These are phyloP conservation scores for Neopelma chrysocephalum DNA, from an alignment of 2,797 vertebrate genomes.

Conservation along the genomic window DNA sequence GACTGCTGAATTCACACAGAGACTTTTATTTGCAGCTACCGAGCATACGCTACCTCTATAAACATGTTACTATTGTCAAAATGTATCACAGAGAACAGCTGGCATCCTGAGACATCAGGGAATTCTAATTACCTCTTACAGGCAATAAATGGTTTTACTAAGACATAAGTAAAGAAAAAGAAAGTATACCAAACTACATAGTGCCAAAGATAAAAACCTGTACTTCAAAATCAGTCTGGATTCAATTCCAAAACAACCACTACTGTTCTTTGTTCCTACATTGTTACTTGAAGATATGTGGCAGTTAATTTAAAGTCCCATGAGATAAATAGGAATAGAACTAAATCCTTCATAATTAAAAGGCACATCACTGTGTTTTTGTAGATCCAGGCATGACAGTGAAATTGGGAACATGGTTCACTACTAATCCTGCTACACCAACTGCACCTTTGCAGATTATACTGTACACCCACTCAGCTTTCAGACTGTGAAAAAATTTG, in stretches of 20 bases:
- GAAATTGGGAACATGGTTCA: neutral
- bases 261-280: neutral
- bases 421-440: neutral
- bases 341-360: neutral
- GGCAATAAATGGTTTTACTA: neutral
- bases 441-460: neutral
- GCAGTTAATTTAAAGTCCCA: neutral
- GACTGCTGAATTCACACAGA: neutral
- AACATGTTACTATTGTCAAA: neutral
- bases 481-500: neutral
- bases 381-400: neutral
- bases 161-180: neutral
- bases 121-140: neutral
- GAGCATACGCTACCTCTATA: neutral
- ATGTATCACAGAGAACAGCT: neutral
- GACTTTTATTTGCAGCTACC: neutral
- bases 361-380: neutral
- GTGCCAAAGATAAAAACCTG: neutral
- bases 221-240: neutral
- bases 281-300: neutral
- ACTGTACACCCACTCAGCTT: neutral
- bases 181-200: neutral
- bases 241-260: neutral
- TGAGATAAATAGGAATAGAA: neutral
- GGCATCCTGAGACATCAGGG: neutral